Evolutionary conservation across 1,140 invertebrate species (phyloP), one percentile per base, ranked within the genome.

Genomic region (Aphelinus certus): DNA sequence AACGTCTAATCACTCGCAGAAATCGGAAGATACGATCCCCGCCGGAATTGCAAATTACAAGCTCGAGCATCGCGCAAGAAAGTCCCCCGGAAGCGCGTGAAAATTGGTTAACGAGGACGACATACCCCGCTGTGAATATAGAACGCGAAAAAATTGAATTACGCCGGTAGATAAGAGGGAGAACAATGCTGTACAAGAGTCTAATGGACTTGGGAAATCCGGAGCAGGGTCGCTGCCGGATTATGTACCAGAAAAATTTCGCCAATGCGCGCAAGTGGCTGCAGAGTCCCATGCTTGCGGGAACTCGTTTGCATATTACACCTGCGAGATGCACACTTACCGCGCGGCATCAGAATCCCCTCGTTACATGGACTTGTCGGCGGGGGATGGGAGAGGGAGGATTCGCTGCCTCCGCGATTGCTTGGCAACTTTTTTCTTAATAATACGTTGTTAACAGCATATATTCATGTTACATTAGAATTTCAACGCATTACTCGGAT

Each of bases 201-300:
- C 7, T 9, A 62, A 62, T 46, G 2, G 43, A 53, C 61, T 48
- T 67, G 72, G 57, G 63, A 73, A 73, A 61, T 61, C 9, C 64
- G 55, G 64, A 53, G 57, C 72, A 67, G 72, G 72, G 72, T 73
- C 72, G 64, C 53, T 26, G 26, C 26, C 26, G 26, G 26, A 26
- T 26, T 26, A 26, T 26, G 26, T 26, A 26, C 26, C 26, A 26
- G 26, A 26, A 26, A 26, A 26, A 26, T 26, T 26, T 26, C 26
- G 26, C 26, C 26, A 26, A 26, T 26, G 63, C 45, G 6, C 9
- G 47, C 26, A 69, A 69, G 9, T 26, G 26, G 26, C 26, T 26
- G 26, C 26, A 26, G 46, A 60, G 56, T 1, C 9, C 7, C 3
- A 10, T 26, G 26, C 26, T 26, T 49, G 56, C 10, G 56, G 7